Conservation (phyloP, 1,140 invertebrate species). For the Limonius californicus region DNA sequence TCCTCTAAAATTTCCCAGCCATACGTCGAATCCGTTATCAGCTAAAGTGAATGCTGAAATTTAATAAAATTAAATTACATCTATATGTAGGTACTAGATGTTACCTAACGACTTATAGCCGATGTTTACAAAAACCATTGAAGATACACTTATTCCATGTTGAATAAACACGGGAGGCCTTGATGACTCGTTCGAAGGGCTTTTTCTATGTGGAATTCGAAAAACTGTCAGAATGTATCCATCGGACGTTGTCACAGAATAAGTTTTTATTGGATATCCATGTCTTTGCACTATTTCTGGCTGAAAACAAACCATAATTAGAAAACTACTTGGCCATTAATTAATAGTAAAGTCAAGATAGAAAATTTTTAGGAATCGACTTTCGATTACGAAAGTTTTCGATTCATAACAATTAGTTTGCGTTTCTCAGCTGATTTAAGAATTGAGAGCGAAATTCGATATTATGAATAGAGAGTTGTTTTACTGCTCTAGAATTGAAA, state of each 20-base stretch:
- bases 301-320: conserved; percentile 32
- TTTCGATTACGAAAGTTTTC: too few relatives aligned
- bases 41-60: conserved; percentile 53
- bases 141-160: conserved; percentile 64
- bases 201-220: conserved; percentile 51
- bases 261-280: conserved; percentile 52
- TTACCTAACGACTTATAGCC: conserved; percentile 52
- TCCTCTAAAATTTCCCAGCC: conserved; percentile 64
- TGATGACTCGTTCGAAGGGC: neutral
- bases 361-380: too few relatives aligned
- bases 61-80: too few relatives aligned
- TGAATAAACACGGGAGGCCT: conserved; percentile 53
- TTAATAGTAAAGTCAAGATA: too few relatives aligned
- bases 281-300: conserved; percentile 49
- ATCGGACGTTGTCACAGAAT: conserved; percentile 55
- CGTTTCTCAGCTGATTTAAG: too few relatives aligned
- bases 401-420: too few relatives aligned
- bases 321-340: too few relatives aligned
- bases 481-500: too few relatives aligned
- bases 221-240: conserved; percentile 67
- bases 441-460: too few relatives aligned
- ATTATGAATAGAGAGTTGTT: too few relatives aligned
- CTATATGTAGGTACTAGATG: too few relatives aligned
- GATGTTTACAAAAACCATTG: conserved; percentile 59
- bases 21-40: conserved; percentile 70